phyloP scores from a whole-genome alignment of 2,797 vertebrate genomes.

The Macropus fuliginosus region DNA sequence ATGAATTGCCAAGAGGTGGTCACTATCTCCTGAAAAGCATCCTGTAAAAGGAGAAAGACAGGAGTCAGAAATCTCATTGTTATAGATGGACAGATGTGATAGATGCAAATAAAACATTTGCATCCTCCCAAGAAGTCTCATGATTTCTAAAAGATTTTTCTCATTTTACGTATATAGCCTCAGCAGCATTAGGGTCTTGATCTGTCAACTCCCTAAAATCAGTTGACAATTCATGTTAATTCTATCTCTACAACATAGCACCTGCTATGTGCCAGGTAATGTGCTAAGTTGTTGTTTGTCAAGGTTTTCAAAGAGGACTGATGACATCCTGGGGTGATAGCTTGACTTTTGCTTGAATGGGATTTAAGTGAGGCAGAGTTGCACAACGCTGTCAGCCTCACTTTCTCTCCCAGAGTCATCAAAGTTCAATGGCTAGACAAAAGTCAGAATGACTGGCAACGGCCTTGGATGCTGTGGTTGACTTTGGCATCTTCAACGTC shows the following conservation, averaged over 20 bases:
- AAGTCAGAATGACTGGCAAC: neutral
- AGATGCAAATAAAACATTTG: conserved; percentile 4
- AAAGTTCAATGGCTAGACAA: neutral
- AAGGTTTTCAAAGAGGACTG: neutral
- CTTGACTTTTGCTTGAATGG: neutral
- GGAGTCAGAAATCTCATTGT: conserved; percentile 49
- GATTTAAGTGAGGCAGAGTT: neutral
- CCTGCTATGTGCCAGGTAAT: neutral
- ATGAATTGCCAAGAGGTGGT: conserved; percentile 83
- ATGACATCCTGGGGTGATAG: neutral
- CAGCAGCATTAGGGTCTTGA: neutral
- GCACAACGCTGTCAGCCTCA: neutral
- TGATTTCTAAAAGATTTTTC: neutral
- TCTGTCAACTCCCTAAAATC: neutral
- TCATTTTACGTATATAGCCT: neutral
- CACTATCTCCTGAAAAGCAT: conserved; percentile 85
- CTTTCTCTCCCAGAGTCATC: neutral
- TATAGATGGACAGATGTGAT: conserved; percentile 1
- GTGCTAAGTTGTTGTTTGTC: neutral
- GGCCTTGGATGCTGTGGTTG: neutral
- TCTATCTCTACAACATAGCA: neutral
- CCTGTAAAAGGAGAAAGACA: conserved; percentile 78
- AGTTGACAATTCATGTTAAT: neutral
- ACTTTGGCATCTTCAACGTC: neutral
- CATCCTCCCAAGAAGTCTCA: neutral